phyloP scores from a whole-genome alignment of 2,888 invertebrate genomes.

The Drosophila lacicola region DNA sequence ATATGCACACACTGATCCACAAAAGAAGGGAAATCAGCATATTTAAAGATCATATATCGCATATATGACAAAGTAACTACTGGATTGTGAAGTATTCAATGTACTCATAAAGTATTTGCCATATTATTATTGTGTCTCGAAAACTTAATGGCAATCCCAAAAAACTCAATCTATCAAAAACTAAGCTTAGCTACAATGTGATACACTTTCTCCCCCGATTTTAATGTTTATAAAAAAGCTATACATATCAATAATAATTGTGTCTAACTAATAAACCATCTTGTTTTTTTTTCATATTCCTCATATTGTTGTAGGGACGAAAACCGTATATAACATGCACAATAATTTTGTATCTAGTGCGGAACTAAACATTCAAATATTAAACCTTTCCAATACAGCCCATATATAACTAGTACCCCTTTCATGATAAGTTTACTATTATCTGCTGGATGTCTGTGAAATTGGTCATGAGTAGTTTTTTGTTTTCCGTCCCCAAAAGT shows the following conservation, averaged over 20 bases:
- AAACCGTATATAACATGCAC: slow-evolving; percentile 59
- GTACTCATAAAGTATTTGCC: slow-evolving; percentile 52
- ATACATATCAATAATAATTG: slow-evolving; percentile 53
- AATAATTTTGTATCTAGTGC: slow-evolving; percentile 18
- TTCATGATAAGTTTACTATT: slow-evolving; percentile 33
- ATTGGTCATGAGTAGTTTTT: slow-evolving; percentile 49
- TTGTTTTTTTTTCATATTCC: slow-evolving; percentile 44
- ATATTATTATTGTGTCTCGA: slow-evolving; percentile 34
- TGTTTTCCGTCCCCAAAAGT: slow-evolving; percentile 22
- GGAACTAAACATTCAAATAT: slow-evolving; percentile 25
- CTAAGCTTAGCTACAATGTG: slow-evolving; percentile 60
- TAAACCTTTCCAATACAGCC: slow-evolving; percentile 29
- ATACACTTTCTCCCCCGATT: not conserved
- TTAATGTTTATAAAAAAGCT: slow-evolving; percentile 55
- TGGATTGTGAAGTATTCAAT: slow-evolving; percentile 69
- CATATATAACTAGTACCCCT: slow-evolving; percentile 18
- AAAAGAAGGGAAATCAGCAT: slow-evolving; percentile 71
- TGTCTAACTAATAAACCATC: slow-evolving; percentile 72
- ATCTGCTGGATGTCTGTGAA: slow-evolving; percentile 28
- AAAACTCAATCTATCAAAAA: slow-evolving; percentile 69
- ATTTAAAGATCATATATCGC: slow-evolving; percentile 65
- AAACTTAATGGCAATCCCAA: slow-evolving; percentile 24
- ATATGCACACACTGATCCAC: slow-evolving; percentile 66
- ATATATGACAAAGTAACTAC: slow-evolving; percentile 79
- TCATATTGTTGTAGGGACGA: slow-evolving; percentile 73